Conservation (phyloP, 2,113 vertebrate genomes). For the Orycteropus afer region DNA sequence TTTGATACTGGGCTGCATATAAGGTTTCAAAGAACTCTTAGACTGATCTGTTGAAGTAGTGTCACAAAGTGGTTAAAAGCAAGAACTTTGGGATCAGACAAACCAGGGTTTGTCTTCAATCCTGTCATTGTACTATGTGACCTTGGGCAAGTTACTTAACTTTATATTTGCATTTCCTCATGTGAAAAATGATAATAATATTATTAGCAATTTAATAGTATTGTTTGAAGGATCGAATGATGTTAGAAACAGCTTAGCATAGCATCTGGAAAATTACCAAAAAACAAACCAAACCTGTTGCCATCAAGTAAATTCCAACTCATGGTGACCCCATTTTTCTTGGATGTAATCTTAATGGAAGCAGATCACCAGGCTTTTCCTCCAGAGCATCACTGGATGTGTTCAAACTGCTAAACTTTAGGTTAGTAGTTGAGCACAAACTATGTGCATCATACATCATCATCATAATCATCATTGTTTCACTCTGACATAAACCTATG, state of each 20-base stretch:
- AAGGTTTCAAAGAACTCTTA: neutral
- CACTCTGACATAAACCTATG: neutral
- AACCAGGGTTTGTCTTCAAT: neutral
- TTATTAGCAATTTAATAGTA: neutral
- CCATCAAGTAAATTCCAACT: neutral
- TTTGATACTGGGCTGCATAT: neutral
- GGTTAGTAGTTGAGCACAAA: neutral
- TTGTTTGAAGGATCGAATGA: neutral
- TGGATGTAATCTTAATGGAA: neutral
- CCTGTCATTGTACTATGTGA: neutral
- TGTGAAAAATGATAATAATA: neutral
- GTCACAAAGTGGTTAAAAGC: neutral
- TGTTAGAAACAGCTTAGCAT: neutral
- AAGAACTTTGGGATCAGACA: neutral
- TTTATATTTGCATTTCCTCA: conserved; percentile 16
- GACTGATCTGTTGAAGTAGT: neutral
- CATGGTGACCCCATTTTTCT: neutral
- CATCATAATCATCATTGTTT: neutral
- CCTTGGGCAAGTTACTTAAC: neutral
- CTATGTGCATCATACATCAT: neutral
- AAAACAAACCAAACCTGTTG: neutral
- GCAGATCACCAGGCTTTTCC: neutral
- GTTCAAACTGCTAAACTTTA: neutral
- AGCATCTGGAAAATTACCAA: neutral
- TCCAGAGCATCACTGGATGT: neutral